Evolutionary conservation across 2,113 vertebrate genomes (phyloP).

Genomic region (Centrocercus urophasianus): DNA sequence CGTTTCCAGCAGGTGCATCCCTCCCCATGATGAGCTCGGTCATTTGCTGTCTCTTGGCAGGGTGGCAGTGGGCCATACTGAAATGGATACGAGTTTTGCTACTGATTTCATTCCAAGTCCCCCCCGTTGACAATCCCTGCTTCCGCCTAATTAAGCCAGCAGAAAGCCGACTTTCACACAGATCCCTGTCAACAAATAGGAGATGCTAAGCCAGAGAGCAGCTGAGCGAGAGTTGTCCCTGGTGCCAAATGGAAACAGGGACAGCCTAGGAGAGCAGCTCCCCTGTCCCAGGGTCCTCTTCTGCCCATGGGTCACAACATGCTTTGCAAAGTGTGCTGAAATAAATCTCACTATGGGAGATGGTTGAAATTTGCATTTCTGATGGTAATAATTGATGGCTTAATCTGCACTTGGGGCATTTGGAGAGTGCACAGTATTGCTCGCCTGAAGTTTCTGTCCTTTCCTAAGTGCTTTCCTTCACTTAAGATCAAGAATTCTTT

Average conservation of each 20-base stretch:
- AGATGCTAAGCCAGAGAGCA: not conserved
- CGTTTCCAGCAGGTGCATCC: constrained; percentile 16
- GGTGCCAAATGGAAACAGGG: not conserved
- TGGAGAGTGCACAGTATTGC: not conserved
- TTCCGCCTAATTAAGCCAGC: not conserved
- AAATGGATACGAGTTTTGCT: not conserved
- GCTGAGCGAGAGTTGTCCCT: not conserved
- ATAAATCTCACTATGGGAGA: not conserved
- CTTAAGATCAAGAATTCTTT: not conserved
- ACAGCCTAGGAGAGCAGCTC: not conserved
- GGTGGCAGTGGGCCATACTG: not conserved
- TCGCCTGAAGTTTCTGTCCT: not conserved
- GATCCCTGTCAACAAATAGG: constrained; percentile 3
- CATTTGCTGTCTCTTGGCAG: not conserved
- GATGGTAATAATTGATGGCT: not conserved
- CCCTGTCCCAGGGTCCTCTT: not conserved
- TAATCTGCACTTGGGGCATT: not conserved
- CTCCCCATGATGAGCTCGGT: not conserved
- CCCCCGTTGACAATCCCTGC: not conserved
- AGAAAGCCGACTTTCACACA: constrained; percentile 11
- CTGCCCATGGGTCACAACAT: not conserved
- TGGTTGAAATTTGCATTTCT: not conserved
- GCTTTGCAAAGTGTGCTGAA: not conserved
- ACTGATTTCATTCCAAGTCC: not conserved
- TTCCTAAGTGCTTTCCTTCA: not conserved